Base-by-base conservation (phyloP, 2,888 invertebrate genomes). In the Mongoloraphidia duomilia region DNA sequence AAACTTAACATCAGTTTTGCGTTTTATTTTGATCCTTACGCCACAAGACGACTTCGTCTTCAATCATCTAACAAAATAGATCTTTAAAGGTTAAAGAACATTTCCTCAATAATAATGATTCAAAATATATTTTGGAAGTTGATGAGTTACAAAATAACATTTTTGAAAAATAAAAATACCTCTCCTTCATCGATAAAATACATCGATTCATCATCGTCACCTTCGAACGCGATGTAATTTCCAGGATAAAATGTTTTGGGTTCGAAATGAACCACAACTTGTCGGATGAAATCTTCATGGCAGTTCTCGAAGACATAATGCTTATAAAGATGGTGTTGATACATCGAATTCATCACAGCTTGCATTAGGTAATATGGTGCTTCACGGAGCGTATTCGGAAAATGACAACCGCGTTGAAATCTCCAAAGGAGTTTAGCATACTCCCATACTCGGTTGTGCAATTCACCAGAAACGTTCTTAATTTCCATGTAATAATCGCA, bases 161-260 rank as follows among this genome's bases (percentile, higher is more conserved):
- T 17, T 17, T 2, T 2, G 4, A 17, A 17, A 17, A 17, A 2
- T 26, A 26, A 26, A 26, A 26, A 26, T 26, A 60, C 53, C 43
- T 53, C 51, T 1, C 61, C 61, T 37, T 51, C 50, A 44, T 61
- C 56, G 8, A 61, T 53, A 41, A 61, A 61, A 41, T 60, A 61
- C 59, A 61, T 60, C 33, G 52, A 52, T n/a, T 52, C 51, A 39
- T 61, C 58, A 9, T 56, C 55, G 39, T 61, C 60, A 2, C 57
- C 58, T 10, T 52, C 40, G 43, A 56, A 58, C 9, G 54, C 53
- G 9, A 61, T 54, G 34, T 53, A 55, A 42, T 61, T 55, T 0
- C 55, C 59, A 10, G 54, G 51, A 43, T 58, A 60, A 47, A 58
- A 60, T 9, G 52, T 54, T 14, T 44, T 36, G 1, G 55, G 54